phyloP scores from a whole-genome alignment of 2,797 vertebrate species.

The Tiaroga cobitis region DNA sequence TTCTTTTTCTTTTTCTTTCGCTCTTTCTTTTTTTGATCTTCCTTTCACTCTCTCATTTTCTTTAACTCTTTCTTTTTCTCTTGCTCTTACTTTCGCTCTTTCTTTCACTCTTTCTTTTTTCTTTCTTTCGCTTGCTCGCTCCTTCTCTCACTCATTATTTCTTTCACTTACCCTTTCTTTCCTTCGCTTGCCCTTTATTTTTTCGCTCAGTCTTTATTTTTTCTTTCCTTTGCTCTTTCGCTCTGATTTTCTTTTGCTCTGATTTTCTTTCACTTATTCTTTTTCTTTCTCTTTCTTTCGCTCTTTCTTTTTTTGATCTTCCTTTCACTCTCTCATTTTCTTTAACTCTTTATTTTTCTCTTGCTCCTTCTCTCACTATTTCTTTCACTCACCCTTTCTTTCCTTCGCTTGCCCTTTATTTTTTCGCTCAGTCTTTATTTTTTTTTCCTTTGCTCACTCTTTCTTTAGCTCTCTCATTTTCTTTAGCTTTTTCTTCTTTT shows the following conservation, averaged over 20 bases:
- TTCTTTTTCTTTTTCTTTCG: not conserved
- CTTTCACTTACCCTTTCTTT: not conserved
- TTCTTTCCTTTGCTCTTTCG: conserved; percentile 10
- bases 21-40: not conserved
- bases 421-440: too few relatives aligned
- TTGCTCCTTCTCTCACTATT: conserved; percentile 18
- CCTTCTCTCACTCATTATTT: not conserved
- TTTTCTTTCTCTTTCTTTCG: not conserved
- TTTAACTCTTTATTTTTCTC: not conserved
- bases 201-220: too few relatives aligned
- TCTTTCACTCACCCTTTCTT: not conserved
- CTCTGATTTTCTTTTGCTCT: conserved; percentile 30
- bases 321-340: too few relatives aligned
- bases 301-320: not conserved
- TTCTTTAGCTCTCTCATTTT: conserved; percentile 18
- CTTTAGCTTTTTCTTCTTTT: not conserved
- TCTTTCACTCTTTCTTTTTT: not conserved
- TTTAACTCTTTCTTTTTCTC: not conserved
- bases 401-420: not conserved
- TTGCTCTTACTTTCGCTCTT: too few relatives aligned
- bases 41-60: not conserved
- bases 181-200: not conserved
- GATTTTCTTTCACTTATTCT: too few relatives aligned
- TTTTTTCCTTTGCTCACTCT: conserved; percentile 31
- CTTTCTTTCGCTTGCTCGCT: conserved; percentile 43